A percentile compares a stretch with the other conserved stretches of the same genome.
Conservation (phyloP, 2,888 invertebrate genomes). For the Acleris literana region DNA sequence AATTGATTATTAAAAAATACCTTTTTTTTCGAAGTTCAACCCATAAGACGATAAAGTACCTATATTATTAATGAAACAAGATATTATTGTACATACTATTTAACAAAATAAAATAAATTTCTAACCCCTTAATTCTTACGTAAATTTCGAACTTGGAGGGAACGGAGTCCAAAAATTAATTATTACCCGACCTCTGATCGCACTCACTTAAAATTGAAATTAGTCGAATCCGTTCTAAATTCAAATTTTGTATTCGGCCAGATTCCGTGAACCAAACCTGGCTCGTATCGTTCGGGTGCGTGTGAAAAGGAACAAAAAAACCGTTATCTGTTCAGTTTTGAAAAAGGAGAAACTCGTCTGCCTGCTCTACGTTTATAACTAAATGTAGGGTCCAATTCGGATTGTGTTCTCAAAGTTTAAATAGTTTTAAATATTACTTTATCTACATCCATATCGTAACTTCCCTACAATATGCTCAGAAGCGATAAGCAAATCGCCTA, state of each 20-base stretch:
- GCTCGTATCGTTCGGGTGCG: slow-evolving; percentile 9
- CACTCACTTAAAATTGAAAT: slow-evolving; percentile 32
- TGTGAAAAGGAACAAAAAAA: slow-evolving; percentile 16
- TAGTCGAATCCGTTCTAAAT: slow-evolving; percentile 35
- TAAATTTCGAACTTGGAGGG: not conserved
- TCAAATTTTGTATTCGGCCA: slow-evolving; percentile 29
- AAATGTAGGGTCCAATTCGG: too few relatives aligned
- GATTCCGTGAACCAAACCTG: slow-evolving; percentile 7
- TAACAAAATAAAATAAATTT: not conserved
- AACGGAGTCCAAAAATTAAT: slow-evolving; percentile 14
- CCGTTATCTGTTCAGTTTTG: slow-evolving; percentile 9
- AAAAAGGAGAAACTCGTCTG: slow-evolving; percentile 3
- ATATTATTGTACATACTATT: too few relatives aligned
- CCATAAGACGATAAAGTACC: too few relatives aligned
- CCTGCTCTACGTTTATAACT: not conserved
- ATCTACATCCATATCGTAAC: too few relatives aligned
- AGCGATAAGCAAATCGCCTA: too few relatives aligned
- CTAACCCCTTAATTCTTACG: not conserved
- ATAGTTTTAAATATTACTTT: too few relatives aligned
- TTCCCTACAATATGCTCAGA: too few relatives aligned
- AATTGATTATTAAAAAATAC: too few relatives aligned
- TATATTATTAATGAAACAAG: too few relatives aligned
- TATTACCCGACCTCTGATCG: slow-evolving; percentile 7
- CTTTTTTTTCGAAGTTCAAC: too few relatives aligned
- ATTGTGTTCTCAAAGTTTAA: too few relatives aligned